Evolutionary conservation across 2,113 vertebrate species (phyloP), one percentile per base, ranked within the genome.

Genomic region (Notarius quadriscutis): DNA sequence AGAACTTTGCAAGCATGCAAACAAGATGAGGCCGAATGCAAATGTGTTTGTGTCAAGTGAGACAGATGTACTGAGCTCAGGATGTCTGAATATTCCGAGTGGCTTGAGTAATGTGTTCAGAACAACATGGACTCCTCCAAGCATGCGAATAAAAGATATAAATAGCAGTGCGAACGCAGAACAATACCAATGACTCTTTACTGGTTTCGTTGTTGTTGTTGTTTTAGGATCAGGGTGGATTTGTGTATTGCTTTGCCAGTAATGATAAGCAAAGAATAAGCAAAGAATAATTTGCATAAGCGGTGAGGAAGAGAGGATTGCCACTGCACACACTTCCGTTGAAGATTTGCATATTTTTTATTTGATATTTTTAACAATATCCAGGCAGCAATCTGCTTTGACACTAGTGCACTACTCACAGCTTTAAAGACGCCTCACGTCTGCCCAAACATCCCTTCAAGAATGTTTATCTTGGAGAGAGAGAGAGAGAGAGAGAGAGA

Each of bases 21-120:
- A 90, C 65, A 60, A 80, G n/a, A 72, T 75, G 48, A 69, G 20
- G 57, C 9, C 63, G 18, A 84, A 88, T 84, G 74, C 87, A 90
- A 88, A 88, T 55, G 50, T 50, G 72, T 22, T 48, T 84, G 27
- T 30, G 11, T 81, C 2, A 8, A 71, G 17, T 8, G 27, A n/a
- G 25, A 58, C 57, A 50, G 67, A 53, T 67, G 71, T 30, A 10
- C 50, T 34, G 72, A 22, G 25, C 7, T 22, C 65, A 58, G 25
- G 17, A 60, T 10, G 2, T n/a, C 18, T n/a, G 60, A 25, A 41
- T 80, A 34, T 80, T 4, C 48, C 69, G 30, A 6, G 14, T 55
- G 77, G 55, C 12, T 79, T 3, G 27, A 1, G 57, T 69, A 48
- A 7, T 2, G 22, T 10, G n/a, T 25, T 25, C 18, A 62, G 4